Evolutionary conservation across 2,113 vertebrate species (phyloP).

Genomic region (Poeciliopsis occidentalis): DNA sequence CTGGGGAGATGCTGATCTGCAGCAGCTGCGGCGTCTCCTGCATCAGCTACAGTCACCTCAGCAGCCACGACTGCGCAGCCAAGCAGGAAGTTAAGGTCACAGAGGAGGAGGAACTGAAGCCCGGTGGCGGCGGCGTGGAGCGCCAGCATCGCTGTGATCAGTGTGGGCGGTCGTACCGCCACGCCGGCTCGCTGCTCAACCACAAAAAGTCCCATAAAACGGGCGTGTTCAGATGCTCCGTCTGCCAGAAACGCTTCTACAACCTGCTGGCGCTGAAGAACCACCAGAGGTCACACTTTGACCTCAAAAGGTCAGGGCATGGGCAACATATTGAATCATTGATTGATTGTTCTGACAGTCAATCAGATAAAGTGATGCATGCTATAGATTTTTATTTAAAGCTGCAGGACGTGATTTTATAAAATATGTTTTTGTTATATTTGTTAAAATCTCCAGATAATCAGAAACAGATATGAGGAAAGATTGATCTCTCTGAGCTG

Average conservation of each 20-base stretch:
- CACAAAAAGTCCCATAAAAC: constrained; percentile 91
- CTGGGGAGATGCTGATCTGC: constrained; percentile 77
- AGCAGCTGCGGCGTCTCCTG: constrained; percentile 75
- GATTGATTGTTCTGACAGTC: too few species aligned
- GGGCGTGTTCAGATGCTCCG: constrained; percentile 86
- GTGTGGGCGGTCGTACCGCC: constrained; percentile 89
- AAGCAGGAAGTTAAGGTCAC: constrained; percentile 48
- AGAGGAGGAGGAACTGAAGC: constrained; percentile 15
- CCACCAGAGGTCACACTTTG: constrained; percentile 89
- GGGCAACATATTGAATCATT: neutral
- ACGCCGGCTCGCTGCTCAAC: constrained; percentile 88
- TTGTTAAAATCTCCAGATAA: too few species aligned
- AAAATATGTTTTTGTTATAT: too few species aligned
- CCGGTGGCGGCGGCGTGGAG: constrained; percentile 16
- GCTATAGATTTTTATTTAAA: neutral
- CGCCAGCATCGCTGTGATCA: constrained; percentile 86
- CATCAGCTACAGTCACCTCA: constrained; percentile 69
- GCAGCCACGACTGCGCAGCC: constrained; percentile 68
- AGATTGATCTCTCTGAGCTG: too few species aligned
- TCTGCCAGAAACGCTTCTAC: constrained; percentile 91
- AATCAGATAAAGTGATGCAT: neutral
- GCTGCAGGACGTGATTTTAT: too few species aligned
- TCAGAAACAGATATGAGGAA: too few species aligned
- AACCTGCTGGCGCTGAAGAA: constrained; percentile 91
- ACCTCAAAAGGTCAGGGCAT: constrained; percentile 82